A percentile compares a stretch with the other conserved stretches of the same genome.
Evolutionary conservation across 2,888 invertebrate genomes (phyloP).

Genomic region (Torymus texanus): DNA sequence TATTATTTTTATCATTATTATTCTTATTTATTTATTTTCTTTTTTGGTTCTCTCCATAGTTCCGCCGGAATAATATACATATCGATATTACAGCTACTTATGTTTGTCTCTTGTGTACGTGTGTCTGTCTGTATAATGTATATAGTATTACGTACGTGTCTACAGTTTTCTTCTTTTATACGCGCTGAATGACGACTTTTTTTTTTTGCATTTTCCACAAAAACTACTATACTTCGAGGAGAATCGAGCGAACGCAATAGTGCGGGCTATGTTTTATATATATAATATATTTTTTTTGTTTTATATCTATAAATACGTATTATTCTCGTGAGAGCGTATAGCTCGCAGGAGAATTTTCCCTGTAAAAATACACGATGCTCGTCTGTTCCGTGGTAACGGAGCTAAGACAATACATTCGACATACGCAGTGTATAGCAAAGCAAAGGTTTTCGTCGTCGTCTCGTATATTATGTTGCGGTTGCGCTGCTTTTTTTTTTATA

Average conservation of each 20-base stretch:
- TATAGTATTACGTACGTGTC: too few species aligned
- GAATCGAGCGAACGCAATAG: too few species aligned
- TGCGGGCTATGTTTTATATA: too few species aligned
- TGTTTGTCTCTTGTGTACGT: slow-evolving; percentile 27
- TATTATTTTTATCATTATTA: background rate
- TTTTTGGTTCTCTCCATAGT: background rate
- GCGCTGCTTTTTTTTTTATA: too few species aligned
- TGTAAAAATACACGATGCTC: slow-evolving; percentile 31
- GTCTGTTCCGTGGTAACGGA: background rate
- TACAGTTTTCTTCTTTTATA: slow-evolving; percentile 6
- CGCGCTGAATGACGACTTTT: background rate
- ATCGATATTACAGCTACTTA: slow-evolving; percentile 38
- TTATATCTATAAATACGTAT: too few species aligned
- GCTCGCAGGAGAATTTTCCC: slow-evolving; percentile 10
- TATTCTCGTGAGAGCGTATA: too few species aligned
- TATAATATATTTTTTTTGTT: too few species aligned
- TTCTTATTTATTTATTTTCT: background rate
- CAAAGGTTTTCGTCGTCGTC: too few species aligned
- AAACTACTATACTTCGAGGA: background rate
- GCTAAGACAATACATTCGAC: too few species aligned
- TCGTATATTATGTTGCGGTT: too few species aligned
- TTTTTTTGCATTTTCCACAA: background rate
- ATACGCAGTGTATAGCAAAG: too few species aligned
- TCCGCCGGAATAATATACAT: slow-evolving; percentile 12
- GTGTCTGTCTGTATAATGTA: background rate